phyloP scores from a whole-genome alignment of 2,888 invertebrate species.

The Beris morrisii region DNA sequence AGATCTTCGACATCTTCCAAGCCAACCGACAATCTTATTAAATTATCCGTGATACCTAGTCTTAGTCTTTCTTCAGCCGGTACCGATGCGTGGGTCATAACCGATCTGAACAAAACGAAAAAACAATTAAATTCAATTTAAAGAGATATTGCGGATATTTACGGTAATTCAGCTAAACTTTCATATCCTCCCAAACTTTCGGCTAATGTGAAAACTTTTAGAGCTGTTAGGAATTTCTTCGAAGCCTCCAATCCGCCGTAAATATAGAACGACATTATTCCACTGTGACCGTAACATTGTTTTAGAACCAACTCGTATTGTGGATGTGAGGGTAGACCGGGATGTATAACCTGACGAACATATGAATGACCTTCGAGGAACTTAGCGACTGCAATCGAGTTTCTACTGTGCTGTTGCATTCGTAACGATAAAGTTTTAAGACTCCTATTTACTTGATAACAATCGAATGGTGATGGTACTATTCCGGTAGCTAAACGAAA shows the following conservation, averaged over 20 bases:
- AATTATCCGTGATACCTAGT: constrained; percentile 80
- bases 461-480: constrained; percentile 93
- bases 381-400: constrained; percentile 74
- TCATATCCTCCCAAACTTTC: constrained; percentile 96
- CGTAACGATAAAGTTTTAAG: constrained; percentile 89
- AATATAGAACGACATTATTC: constrained; percentile 87
- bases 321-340: constrained; percentile 83
- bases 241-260: constrained; percentile 76
- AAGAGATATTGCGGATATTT: constrained; percentile 51
- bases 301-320: constrained; percentile 77
- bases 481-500: constrained; percentile 24
- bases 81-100: constrained; percentile 96
- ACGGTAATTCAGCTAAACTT: constrained; percentile 93
- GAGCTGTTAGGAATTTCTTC: constrained; percentile 68
- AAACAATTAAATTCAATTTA: background rate
- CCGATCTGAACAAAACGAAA: constrained; percentile 59
- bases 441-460: constrained; percentile 89
- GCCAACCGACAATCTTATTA: constrained; percentile 88
- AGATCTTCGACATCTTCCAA: constrained; percentile 86
- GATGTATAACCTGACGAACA: constrained; percentile 81
- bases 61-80: constrained; percentile 70
- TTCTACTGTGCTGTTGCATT: constrained; percentile 87
- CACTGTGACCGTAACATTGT: constrained; percentile 87
- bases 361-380: constrained; percentile 79
- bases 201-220: constrained; percentile 83